Percentiles rank a stretch among this genome's conserved stretches.
These are phyloP conservation scores for Enteromius viviparus DNA, from an alignment of 2,797 vertebrate species.

Conservation along the genomic window DNA sequence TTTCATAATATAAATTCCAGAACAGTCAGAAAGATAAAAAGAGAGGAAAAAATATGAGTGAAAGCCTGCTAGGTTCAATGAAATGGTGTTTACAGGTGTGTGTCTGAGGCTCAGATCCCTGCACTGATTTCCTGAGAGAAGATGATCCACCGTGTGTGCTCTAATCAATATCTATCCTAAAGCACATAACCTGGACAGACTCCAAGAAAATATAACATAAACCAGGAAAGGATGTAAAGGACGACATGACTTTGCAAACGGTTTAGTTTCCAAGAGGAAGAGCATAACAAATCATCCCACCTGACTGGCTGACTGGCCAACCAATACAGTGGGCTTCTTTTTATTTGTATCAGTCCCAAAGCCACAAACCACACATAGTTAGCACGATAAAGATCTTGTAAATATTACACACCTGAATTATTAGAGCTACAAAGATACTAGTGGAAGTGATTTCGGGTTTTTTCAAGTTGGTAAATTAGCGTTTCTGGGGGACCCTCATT, in stretches of 20 bases:
- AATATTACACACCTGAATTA: neutral
- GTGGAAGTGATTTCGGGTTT: neutral
- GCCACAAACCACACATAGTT: neutral
- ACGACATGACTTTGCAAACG: neutral
- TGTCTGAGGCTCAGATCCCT: neutral
- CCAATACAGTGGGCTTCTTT: constrained; percentile 1
- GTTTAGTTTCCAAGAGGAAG: constrained; percentile 3
- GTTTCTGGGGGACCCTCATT: neutral
- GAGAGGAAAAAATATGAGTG: neutral
- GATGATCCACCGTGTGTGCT: neutral
- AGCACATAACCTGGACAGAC: neutral
- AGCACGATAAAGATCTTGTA: neutral
- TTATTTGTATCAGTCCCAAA: neutral
- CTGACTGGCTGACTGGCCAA: neutral
- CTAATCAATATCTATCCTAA: constrained; percentile 14
- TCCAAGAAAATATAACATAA: constrained; percentile 7
- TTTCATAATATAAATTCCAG: neutral
- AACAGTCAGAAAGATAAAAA: neutral
- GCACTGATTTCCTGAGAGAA: neutral
- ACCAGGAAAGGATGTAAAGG: constrained; percentile 12
- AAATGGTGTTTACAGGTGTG: neutral
- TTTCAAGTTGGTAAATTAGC: neutral
- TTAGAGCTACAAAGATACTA: neutral
- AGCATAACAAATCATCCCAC: neutral
- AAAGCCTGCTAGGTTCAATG: neutral